A percentile compares a stretch with the other conserved stretches of the same genome.
phyloP scores from a whole-genome alignment of 2,797 vertebrate genomes.

The Triplophysa yarkandensis region DNA sequence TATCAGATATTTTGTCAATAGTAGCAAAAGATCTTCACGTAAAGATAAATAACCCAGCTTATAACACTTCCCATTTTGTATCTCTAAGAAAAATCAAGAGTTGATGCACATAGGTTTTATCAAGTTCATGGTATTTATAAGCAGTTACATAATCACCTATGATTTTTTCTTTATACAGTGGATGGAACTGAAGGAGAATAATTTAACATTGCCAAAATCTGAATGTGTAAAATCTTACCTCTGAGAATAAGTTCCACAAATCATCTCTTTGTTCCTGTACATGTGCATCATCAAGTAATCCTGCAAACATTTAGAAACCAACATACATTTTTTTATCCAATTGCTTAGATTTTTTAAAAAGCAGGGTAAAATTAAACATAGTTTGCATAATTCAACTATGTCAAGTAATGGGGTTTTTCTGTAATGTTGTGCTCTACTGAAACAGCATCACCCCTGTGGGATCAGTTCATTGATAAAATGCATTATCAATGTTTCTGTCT shows the following conservation, averaged over 20 bases:
- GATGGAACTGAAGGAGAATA: neutral
- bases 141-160: neutral
- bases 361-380: neutral
- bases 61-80: neutral
- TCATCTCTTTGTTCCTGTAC: slow-evolving; percentile 94
- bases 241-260: slow-evolving; percentile 92
- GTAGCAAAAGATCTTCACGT: too few species aligned
- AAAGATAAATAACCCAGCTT: too few species aligned
- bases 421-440: neutral
- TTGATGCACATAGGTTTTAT: neutral
- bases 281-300: slow-evolving; percentile 97
- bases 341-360: too few species aligned
- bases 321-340: neutral
- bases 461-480: neutral
- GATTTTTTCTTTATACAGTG: neutral
- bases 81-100: too few species aligned
- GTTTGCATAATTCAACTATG: neutral
- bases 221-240: slow-evolving; percentile 77
- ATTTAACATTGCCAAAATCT: neutral
- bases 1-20: too few species aligned
- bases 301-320: slow-evolving; percentile 65
- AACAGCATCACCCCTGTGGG: neutral
- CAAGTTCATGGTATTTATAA: neutral
- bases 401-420: neutral
- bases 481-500: neutral